Conservation (phyloP, 2,797 vertebrate species). For the Rhincodon typus region DNA sequence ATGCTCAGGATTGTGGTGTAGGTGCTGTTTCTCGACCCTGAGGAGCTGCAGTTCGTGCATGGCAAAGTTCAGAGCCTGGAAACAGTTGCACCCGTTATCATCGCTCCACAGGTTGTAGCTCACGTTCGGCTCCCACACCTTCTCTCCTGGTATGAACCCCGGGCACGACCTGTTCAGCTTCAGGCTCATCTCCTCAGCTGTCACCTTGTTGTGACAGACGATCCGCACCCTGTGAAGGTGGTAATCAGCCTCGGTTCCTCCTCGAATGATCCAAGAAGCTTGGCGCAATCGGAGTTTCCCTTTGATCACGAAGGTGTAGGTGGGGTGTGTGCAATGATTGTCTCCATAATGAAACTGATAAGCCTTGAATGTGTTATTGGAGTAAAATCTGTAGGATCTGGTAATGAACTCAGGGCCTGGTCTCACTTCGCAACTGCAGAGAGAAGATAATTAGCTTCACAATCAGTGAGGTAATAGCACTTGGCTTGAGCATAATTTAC, state of each 20-base stretch:
- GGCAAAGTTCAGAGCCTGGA: slow-evolving; percentile 78
- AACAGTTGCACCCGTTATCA: slow-evolving; percentile 72
- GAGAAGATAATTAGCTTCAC: slow-evolving; percentile 40
- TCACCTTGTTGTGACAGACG: slow-evolving; percentile 68
- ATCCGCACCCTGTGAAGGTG: slow-evolving; percentile 75
- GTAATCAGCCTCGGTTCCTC: slow-evolving; percentile 88
- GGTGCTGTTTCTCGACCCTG: slow-evolving; percentile 85
- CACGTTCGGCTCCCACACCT: slow-evolving; percentile 64
- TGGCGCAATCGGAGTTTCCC: slow-evolving; percentile 83
- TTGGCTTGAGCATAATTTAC: background rate
- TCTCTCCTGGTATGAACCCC: slow-evolving; percentile 55
- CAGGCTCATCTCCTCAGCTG: slow-evolving; percentile 68
- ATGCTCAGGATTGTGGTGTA: slow-evolving; percentile 82
- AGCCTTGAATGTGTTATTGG: slow-evolving; percentile 86
- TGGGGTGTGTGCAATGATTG: slow-evolving; percentile 85
- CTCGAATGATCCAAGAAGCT: slow-evolving; percentile 92
- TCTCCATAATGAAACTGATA: slow-evolving; percentile 90
- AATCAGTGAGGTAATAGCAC: background rate
- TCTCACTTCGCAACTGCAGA: slow-evolving; percentile 85
- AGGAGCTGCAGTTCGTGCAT: slow-evolving; percentile 95
- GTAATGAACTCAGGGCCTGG: slow-evolving; percentile 91
- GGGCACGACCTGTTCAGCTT: slow-evolving; percentile 71
- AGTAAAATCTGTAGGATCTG: slow-evolving; percentile 82
- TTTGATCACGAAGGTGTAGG: slow-evolving; percentile 74
- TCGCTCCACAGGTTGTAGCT: slow-evolving; percentile 79